phyloP scores from a whole-genome alignment of 2,888 invertebrate species.

The Macrosoma leucophasiata region DNA sequence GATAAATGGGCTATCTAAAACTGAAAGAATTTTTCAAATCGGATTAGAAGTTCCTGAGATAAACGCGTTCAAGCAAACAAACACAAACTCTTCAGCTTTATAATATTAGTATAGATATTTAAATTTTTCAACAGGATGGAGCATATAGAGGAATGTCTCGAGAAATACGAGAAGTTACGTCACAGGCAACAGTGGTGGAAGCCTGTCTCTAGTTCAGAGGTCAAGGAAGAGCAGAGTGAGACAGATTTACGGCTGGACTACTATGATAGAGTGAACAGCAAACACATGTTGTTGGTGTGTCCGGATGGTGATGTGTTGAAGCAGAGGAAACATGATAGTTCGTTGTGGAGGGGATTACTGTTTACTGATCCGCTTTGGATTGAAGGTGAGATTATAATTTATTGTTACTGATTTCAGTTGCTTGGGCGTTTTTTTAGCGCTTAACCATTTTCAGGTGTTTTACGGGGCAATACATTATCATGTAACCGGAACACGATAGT shows the following conservation, averaged over 20 bases:
- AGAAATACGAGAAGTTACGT: conserved; percentile 51
- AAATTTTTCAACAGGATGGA: conserved; percentile 53
- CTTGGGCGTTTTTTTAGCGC: too few species aligned
- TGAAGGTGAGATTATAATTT: conserved; percentile 36
- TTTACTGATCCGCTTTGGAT: conserved; percentile 61
- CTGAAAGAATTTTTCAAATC: too few species aligned
- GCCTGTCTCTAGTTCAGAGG: conserved; percentile 18
- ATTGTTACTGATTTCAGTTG: conserved; percentile 4
- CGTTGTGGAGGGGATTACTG: conserved; percentile 55
- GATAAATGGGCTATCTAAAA: too few species aligned
- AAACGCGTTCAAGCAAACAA: too few species aligned
- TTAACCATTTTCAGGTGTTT: too few species aligned
- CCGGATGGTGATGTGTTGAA: conserved; percentile 55
- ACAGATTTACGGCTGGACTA: conserved; percentile 28
- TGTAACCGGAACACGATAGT: too few species aligned
- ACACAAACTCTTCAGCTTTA: too few species aligned
- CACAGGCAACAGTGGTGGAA: conserved; percentile 60
- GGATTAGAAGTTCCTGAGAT: too few species aligned
- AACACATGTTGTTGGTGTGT: conserved; percentile 53
- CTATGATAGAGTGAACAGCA: conserved; percentile 45
- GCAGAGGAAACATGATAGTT: conserved; percentile 48
- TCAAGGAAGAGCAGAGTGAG: conserved; percentile 35
- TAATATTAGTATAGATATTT: too few species aligned
- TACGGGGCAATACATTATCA: too few species aligned
- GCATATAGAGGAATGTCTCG: conserved; percentile 47